phyloP scores from a whole-genome alignment of 64 coral and sea anemone species.

The Astreopora myriophthalma region DNA sequence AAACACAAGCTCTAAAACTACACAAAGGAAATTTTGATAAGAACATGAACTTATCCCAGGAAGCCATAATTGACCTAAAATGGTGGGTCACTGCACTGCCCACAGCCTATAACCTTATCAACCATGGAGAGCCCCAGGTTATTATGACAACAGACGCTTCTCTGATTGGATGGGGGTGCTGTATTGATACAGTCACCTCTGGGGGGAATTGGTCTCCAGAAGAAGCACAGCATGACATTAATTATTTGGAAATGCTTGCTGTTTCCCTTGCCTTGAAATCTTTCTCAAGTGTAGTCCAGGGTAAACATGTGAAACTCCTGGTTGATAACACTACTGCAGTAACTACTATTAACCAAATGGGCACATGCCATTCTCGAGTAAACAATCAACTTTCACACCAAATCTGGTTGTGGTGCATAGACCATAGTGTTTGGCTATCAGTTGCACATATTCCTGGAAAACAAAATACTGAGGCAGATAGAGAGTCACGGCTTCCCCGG shows the following conservation, averaged over 20 bases:
- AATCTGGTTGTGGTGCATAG: not conserved
- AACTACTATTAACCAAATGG: constrained; percentile 2
- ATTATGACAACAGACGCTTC: constrained; percentile 59
- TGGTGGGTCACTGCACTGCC: constrained; percentile 53
- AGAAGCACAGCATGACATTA: constrained; percentile 37
- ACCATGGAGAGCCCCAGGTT: constrained; percentile 3
- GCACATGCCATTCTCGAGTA: not conserved
- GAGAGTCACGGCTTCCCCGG: not conserved
- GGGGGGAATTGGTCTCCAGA: constrained; percentile 52
- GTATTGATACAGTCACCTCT: constrained; percentile 1
- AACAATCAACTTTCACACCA: not conserved
- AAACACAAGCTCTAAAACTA: constrained; percentile 21
- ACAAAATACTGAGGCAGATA: not conserved
- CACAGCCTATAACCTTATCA: constrained; percentile 56
- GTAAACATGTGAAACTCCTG: constrained; percentile 4
- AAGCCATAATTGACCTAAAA: constrained; percentile 30
- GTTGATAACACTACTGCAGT: constrained; percentile 19
- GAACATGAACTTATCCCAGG: constrained; percentile 37
- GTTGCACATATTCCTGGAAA: not conserved
- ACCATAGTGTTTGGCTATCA: not conserved
- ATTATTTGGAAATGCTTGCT: constrained; percentile 44
- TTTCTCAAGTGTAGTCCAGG: not conserved
- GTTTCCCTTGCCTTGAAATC: constrained; percentile 11
- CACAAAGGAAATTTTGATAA: constrained; percentile 56
- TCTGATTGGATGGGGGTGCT: constrained; percentile 27